Base-by-base conservation (phyloP, 2,888 invertebrate species). In the Aspidiotus destructor region DNA sequence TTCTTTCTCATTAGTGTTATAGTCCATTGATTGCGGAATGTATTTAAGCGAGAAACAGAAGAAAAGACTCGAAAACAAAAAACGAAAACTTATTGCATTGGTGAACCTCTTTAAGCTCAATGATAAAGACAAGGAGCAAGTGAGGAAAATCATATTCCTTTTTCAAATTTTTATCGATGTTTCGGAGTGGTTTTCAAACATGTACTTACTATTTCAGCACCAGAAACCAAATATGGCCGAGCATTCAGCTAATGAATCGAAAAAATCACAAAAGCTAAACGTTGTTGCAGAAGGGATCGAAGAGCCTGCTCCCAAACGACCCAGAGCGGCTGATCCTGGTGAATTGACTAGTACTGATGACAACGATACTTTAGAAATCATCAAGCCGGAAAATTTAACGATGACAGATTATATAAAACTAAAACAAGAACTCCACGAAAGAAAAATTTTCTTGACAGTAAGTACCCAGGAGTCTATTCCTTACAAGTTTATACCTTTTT, bases 31-130 rank as follows among this genome's bases (percentile, higher is more conserved):
- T 28, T 28, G 28, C 28, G 28, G 28, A 28, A 28, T 28, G 55
- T 16, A n/a, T 54, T 17, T 55, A 64, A 42, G 42, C n/a, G 60
- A 67, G 44, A 67, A 67, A 60, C 58, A 67, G 60, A 41, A 48
- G 40, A 57, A 48, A 40, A 57, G 67, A 58, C 58, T 67, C n/a
- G 60, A 67, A 60, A 67, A 57, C 40, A 67, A 52, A 60, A 67
- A 67, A 40, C 44, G 67, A 17, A 58, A 67, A 67, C 67, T 67
- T 58, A 48, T 52, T 44, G 67, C 67, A 17, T 52, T 67, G n/a
- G 67, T 57, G 17, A 67, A 60, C 48, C 28, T 67, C 41, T 44
- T 48, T 28, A 17, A 67, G 40, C 52, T 67, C 58, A 67, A 67
- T 67, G 67, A 67, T 48, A 55, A 67, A 58, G 67, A 58, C 7